Base-by-base conservation (phyloP, 1,140 invertebrate species). In the Pogonus chalceus region DNA sequence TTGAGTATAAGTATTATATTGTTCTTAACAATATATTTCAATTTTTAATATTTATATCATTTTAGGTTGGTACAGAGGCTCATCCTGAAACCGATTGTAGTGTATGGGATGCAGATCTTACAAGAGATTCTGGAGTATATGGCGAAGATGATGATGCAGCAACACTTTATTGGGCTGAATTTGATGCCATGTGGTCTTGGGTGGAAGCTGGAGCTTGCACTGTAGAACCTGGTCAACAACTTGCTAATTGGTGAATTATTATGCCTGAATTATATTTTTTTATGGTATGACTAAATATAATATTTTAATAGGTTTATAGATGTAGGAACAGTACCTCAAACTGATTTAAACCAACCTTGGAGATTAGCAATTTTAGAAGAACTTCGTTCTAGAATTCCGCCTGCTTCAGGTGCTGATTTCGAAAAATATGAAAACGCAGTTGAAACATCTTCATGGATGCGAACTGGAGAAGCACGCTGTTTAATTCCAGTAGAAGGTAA, bases 361-460 rank as follows among this genome's bases (percentile, higher is more conserved):
- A 77, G 88, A 52, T 74, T 82, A 54, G 69, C 81, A 59, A 84
- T 92, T 65, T 69, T 91, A 31, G 75, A 84, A 43, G 78, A 81
- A 63, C 70, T 92, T 26, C 81, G 81, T 68, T 70, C 66, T 18
- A 74, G 86, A 63, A 66, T 75, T 18, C 57, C 58, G 9, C 49
- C 35, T 35, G 9, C 64, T 21, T 64, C 76, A 58, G 60, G 73
- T 22, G 60, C 74, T 49, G 76, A 82, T 61, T 72, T 80, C 51
- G 69, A 76, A 16, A 69, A 74, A 37, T 87, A 81, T 69, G 82
- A 84, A 65, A 77, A 81, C 62, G 88, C 88, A 14, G 76, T 90
- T 39, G 87, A 91, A 73, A 85, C 84, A 61, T 84, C 83, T 20
- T 88, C 87, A 0, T 92, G 88, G 87, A 78, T 88, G 0, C 88